These are phyloP conservation scores for Meriones unguiculatus DNA, from an alignment of 2,113 vertebrate species.

Conservation along the genomic window DNA sequence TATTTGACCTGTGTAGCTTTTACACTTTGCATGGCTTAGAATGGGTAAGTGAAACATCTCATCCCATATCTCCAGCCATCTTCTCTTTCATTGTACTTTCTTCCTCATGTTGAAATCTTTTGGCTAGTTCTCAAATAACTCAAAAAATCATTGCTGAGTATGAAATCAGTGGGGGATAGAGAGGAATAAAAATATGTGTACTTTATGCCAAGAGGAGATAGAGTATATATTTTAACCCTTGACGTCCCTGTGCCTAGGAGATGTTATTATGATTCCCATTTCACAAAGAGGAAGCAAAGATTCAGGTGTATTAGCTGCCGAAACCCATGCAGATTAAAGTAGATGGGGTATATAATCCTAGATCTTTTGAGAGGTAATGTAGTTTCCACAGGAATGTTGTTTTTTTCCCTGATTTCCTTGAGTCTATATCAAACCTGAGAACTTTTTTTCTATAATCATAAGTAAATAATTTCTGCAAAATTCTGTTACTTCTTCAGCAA, in stretches of 20 bases:
- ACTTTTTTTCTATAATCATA: not conserved
- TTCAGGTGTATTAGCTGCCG: not conserved
- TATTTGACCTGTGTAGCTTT: not conserved
- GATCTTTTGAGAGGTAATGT: not conserved
- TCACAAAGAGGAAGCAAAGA: not conserved
- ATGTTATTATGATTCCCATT: not conserved
- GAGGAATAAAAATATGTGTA: not conserved
- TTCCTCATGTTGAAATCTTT: not conserved
- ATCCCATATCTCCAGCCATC: not conserved
- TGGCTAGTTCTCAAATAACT: not conserved
- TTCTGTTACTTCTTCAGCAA: not conserved
- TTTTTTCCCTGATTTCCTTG: slow-evolving; percentile 25
- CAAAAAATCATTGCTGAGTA: slow-evolving; percentile 8
- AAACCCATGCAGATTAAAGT: not conserved
- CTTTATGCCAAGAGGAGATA: not conserved
- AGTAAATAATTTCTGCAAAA: slow-evolving; percentile 9
- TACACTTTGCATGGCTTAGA: not conserved
- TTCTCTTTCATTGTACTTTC: slow-evolving; percentile 21
- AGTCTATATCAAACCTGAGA: not conserved
- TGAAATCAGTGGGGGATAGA: not conserved
- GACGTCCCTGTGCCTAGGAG: not conserved
- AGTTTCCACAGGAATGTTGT: not conserved
- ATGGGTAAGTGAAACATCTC: not conserved
- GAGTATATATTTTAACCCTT: not conserved
- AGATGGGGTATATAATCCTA: not conserved